A percentile compares a stretch with the other conserved stretches of the same genome.
These are phyloP conservation scores for Phataginus tricuspis DNA, from an alignment of 2,797 vertebrate genomes.

Conservation along the genomic window DNA sequence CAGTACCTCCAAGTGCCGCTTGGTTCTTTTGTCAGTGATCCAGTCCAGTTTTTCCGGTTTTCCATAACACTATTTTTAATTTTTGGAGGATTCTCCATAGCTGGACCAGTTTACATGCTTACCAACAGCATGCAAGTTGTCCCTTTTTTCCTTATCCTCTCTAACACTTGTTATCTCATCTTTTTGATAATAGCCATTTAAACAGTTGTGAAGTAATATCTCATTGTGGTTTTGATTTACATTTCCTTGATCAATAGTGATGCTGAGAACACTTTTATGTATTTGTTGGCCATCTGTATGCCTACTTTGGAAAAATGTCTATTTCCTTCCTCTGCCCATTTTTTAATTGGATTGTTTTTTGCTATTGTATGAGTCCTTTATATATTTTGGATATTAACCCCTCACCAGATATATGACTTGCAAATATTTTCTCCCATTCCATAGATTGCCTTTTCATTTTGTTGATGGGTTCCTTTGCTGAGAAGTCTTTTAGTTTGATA, in stretches of 20 bases:
- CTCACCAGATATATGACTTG: background rate
- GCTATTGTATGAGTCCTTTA: background rate
- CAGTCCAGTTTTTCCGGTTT: background rate
- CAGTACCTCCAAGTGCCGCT: no score
- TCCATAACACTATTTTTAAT: background rate
- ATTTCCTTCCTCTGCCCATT: background rate
- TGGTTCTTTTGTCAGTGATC: no score
- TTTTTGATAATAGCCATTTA: background rate
- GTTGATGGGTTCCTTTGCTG: background rate
- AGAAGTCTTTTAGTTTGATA: background rate
- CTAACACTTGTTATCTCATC: background rate
- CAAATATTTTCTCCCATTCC: background rate
- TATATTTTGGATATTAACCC: background rate
- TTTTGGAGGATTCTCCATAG: no score
- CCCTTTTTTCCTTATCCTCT: background rate
- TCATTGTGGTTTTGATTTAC: background rate
- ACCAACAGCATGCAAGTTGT: background rate
- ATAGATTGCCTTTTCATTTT: background rate
- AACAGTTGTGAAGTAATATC: background rate
- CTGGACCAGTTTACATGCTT: background rate
- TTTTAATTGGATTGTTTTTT: background rate
- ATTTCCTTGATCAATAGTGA: background rate
- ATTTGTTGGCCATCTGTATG: background rate
- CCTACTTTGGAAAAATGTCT: background rate
- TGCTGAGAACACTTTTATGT: background rate